These are phyloP conservation scores for Stichopus chloronotus DNA, from an alignment of 35 echinoderm and acorn worm species.

Conservation along the genomic window DNA sequence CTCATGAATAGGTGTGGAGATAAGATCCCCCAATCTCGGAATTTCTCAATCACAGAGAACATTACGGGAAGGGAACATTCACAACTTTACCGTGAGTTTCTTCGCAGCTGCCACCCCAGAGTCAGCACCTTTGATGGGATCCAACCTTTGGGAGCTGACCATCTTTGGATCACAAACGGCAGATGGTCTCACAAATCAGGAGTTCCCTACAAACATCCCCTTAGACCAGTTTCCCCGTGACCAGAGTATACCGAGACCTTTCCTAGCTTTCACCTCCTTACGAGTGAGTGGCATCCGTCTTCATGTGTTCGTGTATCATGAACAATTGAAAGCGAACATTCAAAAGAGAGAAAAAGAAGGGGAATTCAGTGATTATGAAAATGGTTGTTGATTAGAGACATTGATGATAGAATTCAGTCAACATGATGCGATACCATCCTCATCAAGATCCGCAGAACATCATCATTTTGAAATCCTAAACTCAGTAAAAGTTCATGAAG, in stretches of 20 bases:
- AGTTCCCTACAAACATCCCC: not conserved
- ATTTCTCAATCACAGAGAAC: no score
- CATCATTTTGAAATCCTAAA: no score
- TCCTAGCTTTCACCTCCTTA: not conserved
- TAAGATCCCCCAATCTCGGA: not conserved
- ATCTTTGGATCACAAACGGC: constrained; percentile 2
- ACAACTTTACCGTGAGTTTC: not conserved
- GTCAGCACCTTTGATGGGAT: not conserved
- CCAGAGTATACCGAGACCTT: not conserved
- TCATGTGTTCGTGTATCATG: no score
- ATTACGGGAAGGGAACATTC: not conserved
- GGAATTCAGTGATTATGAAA: no score
- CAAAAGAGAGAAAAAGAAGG: no score
- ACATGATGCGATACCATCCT: no score
- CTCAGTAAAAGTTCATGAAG: no score
- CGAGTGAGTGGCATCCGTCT: no score
- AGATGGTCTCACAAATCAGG: not conserved
- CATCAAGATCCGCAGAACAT: no score
- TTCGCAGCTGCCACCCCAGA: not conserved
- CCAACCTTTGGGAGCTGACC: constrained; percentile 24
- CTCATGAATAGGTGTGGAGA: not conserved
- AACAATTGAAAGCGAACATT: no score
- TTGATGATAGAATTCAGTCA: no score
- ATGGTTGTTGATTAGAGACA: no score
- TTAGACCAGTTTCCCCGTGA: not conserved